phyloP scores from a whole-genome alignment of 2,888 invertebrate genomes.

The Acholoe squamosa region DNA sequence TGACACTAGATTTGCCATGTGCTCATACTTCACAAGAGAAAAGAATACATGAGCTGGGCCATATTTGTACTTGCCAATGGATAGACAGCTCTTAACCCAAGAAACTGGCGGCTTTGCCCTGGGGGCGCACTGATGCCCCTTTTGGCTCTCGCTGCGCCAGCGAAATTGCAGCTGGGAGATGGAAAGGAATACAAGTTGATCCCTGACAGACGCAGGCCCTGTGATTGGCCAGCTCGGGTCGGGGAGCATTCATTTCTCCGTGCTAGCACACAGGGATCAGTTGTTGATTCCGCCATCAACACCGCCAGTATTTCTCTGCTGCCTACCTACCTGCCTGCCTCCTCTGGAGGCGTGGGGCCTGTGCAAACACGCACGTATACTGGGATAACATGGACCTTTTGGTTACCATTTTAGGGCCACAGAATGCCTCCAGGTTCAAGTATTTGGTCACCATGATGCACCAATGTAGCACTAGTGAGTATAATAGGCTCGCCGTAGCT shows the following conservation, averaged over 20 bases:
- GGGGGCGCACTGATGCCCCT: not conserved
- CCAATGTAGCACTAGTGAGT: too few species aligned
- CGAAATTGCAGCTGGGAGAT: not conserved
- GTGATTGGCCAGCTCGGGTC: slow-evolving; percentile 8
- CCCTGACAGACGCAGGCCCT: not conserved
- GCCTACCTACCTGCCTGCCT: not conserved
- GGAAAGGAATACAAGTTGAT: not conserved
- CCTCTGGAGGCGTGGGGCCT: not conserved
- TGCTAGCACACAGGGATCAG: slow-evolving; percentile 19
- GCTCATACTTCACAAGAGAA: too few species aligned
- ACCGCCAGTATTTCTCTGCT: not conserved
- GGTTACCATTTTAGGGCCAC: too few species aligned
- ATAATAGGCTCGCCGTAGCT: too few species aligned
- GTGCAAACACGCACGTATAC: slow-evolving; percentile 1
- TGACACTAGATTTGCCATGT: too few species aligned
- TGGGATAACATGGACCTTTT: not conserved
- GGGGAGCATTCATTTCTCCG: slow-evolving; percentile 27
- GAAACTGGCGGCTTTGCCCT: not conserved
- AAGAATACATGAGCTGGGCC: too few species aligned
- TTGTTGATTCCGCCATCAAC: not conserved
- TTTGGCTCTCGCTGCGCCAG: not conserved
- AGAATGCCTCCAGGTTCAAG: too few species aligned
- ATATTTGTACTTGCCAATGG: too few species aligned
- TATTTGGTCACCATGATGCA: too few species aligned
- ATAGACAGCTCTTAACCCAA: not conserved